These are phyloP conservation scores for Anorthoa munda DNA, from an alignment of 2,888 invertebrate genomes.

Conservation along the genomic window DNA sequence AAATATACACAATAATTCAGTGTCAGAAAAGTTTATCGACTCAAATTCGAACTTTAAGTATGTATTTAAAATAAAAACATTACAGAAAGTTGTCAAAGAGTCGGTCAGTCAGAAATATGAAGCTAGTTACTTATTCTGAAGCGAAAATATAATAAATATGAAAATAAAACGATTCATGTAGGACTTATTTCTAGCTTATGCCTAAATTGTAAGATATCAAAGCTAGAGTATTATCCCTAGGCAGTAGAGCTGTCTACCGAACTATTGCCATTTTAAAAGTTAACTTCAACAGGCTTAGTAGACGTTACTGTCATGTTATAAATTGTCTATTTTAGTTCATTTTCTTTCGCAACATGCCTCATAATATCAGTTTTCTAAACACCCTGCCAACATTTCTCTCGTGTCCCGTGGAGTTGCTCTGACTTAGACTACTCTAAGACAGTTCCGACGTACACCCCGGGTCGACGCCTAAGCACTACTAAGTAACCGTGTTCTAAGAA, in stretches of 20 bases:
- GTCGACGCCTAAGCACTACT: constrained; percentile 31
- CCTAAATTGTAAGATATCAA: background rate
- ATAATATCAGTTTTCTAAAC: constrained; percentile 36
- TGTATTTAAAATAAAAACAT: background rate
- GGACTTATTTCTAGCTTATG: background rate
- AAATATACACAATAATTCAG: background rate
- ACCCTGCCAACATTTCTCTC: constrained; percentile 41
- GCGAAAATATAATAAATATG: background rate
- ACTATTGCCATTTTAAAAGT: background rate
- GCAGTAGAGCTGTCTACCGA: background rate
- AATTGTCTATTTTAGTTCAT: constrained; percentile 8
- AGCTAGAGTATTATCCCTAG: background rate
- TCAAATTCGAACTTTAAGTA: background rate
- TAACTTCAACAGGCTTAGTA: background rate
- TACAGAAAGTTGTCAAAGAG: background rate
- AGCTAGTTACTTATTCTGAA: background rate
- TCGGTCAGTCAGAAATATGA: background rate
- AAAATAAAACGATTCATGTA: background rate
- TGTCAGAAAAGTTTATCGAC: background rate
- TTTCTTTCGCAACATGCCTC: constrained; percentile 25
- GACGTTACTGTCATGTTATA: background rate
- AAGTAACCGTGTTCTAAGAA: constrained; percentile 17
- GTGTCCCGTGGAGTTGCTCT: constrained; percentile 47
- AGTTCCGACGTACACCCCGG: constrained; percentile 44
- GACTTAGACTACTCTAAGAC: constrained; percentile 35